These are phyloP conservation scores for Drosophila anceps DNA, from an alignment of 2,888 invertebrate genomes.

Conservation along the genomic window DNA sequence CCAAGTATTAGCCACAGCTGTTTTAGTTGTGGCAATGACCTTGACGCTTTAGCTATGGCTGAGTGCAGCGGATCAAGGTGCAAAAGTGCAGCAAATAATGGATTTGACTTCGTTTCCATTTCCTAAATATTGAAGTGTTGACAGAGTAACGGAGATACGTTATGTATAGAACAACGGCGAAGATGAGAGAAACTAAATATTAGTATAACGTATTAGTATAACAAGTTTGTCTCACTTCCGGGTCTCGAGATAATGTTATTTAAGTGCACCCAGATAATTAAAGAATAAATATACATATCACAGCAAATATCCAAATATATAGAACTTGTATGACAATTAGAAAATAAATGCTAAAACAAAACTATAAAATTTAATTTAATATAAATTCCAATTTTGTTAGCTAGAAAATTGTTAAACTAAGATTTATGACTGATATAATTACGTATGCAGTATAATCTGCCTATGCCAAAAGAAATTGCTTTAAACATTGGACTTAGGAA, in stretches of 20 bases:
- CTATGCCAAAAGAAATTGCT: background rate
- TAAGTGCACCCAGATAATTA: background rate
- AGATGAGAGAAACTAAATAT: background rate
- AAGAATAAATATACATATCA: background rate
- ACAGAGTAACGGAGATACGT: background rate
- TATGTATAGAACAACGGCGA: background rate
- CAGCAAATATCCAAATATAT: background rate
- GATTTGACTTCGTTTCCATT: background rate
- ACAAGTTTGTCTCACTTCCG: constrained; percentile 9
- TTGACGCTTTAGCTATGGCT: constrained; percentile 28
- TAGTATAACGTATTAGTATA: background rate
- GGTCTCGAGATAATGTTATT: background rate
- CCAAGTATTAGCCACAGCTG: constrained; percentile 7
- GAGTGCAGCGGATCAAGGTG: constrained; percentile 25
- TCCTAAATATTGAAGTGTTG: background rate
- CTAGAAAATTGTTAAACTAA: background rate
- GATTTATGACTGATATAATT: background rate
- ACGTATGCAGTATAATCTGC: background rate
- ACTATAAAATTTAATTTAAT: background rate
- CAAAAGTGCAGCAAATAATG: constrained; percentile 24
- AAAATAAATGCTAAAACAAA: background rate
- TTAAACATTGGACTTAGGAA: background rate
- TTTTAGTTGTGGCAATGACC: constrained; percentile 38
- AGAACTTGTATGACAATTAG: background rate
- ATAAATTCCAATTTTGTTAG: too few relatives aligned